These are phyloP conservation scores for Trichomycterus rosablanca DNA, from an alignment of 2,113 vertebrate species.

Conservation along the genomic window DNA sequence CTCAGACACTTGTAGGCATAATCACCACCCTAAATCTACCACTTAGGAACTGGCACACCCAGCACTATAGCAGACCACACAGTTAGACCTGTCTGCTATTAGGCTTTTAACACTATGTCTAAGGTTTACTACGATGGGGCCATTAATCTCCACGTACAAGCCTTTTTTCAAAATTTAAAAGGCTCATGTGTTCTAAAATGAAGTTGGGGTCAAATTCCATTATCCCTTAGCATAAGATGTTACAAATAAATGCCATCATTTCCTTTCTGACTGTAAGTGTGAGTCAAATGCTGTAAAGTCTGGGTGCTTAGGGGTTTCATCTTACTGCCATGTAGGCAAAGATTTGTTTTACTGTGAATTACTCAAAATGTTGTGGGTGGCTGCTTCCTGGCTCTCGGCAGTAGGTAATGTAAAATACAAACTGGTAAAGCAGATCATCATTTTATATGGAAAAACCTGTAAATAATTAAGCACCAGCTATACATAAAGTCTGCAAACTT, in stretches of 20 bases:
- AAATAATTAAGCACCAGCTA: not conserved
- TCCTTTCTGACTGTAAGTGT: slow-evolving; percentile 44
- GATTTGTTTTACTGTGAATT: not conserved
- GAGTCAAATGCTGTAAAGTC: slow-evolving; percentile 4
- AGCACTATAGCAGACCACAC: slow-evolving; percentile 31
- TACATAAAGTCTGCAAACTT: no score
- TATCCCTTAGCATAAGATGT: not conserved
- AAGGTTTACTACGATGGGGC: not conserved
- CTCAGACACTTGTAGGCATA: slow-evolving; percentile 17
- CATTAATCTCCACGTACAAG: no score
- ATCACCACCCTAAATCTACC: slow-evolving; percentile 6
- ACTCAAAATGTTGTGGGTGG: not conserved
- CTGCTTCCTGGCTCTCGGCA: no score
- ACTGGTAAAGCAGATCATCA: no score
- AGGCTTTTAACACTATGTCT: slow-evolving; percentile 23
- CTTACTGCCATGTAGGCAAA: not conserved
- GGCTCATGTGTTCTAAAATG: slow-evolving; percentile 2
- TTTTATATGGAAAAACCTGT: not conserved
- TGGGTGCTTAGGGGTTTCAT: not conserved
- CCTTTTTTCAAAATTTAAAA: not conserved
- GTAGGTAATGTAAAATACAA: no score
- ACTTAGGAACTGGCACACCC: slow-evolving; percentile 16
- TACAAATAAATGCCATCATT: slow-evolving; percentile 16
- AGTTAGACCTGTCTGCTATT: slow-evolving; percentile 24
- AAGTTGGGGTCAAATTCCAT: not conserved